Evolutionary conservation across 2,888 invertebrate genomes (phyloP).

Genomic region (Cantharis rufa): DNA sequence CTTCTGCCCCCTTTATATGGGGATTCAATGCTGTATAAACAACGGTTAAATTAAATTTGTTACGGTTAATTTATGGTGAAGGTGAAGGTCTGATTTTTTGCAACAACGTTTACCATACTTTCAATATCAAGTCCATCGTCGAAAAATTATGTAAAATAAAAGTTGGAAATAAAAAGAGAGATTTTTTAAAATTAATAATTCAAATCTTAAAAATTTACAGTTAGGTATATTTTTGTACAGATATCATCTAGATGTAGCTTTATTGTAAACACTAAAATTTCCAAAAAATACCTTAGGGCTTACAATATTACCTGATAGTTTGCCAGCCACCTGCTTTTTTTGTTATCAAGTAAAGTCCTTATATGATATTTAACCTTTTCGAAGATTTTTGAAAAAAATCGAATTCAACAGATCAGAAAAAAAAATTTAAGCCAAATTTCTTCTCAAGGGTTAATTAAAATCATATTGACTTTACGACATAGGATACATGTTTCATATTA

Average conservation of each 20-base stretch:
- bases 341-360: constrained; percentile 28
- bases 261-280: background rate
- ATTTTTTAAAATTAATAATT: no score
- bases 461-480: constrained; percentile 36
- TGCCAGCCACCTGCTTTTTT: constrained; percentile 55
- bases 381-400: background rate
- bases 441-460: background rate
- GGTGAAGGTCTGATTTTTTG: background rate
- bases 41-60: background rate
- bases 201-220: no score
- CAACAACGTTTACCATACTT: background rate
- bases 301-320: constrained; percentile 38
- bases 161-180: no score
- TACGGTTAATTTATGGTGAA: background rate
- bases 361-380: background rate
- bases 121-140: background rate
- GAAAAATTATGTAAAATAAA: background rate
- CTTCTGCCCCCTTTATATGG: no score
- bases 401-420: no score
- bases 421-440: no score
- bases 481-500: constrained; percentile 10
- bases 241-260: background rate
- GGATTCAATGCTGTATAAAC: no score
- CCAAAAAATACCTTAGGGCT: background rate
- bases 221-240: background rate